Evolutionary conservation across 2,888 invertebrate genomes (phyloP).

Genomic region (Cephus pulcher): DNA sequence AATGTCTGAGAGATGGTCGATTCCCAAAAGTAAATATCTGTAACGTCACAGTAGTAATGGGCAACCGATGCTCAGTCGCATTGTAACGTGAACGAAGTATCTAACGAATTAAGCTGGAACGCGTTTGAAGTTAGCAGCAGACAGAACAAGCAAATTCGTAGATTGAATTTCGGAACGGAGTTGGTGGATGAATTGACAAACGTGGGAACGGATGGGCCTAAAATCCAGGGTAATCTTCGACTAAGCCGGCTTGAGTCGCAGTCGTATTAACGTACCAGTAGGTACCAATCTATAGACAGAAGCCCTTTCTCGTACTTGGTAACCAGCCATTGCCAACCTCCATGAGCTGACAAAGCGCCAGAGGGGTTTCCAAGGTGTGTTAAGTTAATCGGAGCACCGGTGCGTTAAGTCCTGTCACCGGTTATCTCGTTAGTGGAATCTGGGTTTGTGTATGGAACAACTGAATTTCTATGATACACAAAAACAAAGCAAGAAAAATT

Average conservation of each 20-base stretch:
- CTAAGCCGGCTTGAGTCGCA: slow-evolving; percentile 40
- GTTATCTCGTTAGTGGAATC: no score
- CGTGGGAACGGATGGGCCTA: slow-evolving; percentile 29
- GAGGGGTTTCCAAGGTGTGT: slow-evolving; percentile 10
- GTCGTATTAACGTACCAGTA: slow-evolving; percentile 36
- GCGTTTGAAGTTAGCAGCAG: slow-evolving; percentile 51
- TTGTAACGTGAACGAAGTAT: slow-evolving; percentile 55
- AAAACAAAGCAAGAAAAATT: no score
- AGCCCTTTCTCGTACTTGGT: slow-evolving; percentile 7
- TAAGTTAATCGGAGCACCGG: slow-evolving; percentile 19
- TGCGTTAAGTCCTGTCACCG: not conserved
- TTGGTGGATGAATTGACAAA: not conserved
- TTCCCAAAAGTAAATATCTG: no score
- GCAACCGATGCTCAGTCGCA: slow-evolving; percentile 49
- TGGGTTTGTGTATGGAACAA: no score
- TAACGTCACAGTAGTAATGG: slow-evolving; percentile 39
- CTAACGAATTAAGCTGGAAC: slow-evolving; percentile 61
- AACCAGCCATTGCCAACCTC: not conserved
- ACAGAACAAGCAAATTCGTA: slow-evolving; percentile 17
- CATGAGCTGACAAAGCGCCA: slow-evolving; percentile 4
- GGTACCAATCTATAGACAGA: not conserved
- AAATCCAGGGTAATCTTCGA: slow-evolving; percentile 47
- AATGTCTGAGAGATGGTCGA: no score
- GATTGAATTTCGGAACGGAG: not conserved
- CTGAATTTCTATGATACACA: no score